Evolutionary conservation across 1,140 invertebrate genomes (phyloP), one percentile per base, ranked within the genome.

Genomic region (Periplaneta americana): DNA sequence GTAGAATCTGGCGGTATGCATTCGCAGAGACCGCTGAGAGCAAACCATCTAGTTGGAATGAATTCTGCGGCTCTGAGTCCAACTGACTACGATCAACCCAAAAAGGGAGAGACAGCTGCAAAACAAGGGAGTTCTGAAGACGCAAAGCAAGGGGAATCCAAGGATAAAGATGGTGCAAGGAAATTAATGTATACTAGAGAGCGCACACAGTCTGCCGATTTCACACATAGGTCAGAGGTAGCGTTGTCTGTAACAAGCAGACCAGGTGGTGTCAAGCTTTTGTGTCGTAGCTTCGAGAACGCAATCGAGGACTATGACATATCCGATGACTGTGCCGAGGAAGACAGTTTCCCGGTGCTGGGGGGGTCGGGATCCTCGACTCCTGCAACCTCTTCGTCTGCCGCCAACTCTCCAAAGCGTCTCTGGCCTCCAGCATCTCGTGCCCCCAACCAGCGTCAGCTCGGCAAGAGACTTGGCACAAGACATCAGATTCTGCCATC

Each of bases 321-420:
- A 34, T 80, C 79, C 15, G 74, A 75, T 33, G 74, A 75, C 17
- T 34, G 74, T 74, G 36, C 36, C 37, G 48, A 80, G 34, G 74
- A 75, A 35, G 74, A 75, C 18, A 48, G 74, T 78, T 76, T 77
- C 36, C 75, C 75, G n/a, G 36, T 76, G 86, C 88, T 87, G 86
- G 89, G 87, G 89, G 92, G 89, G 87, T 92, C 87, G 88, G 92
- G 92, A 82, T 92, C 91, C 0, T 93, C 92, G 0, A 93, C 92
- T 3, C 85, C 86, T 6, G 83, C 85, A 28, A 92, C 92, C 0
- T 91, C 91, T 34, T 93, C 92, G 1, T 93, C 92, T 84, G 92
- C 91, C 74, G 90, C 92, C 0, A 93, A 93, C 84, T 93, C 92
- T 2, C 92, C 92, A 0, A 93, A 93, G 87, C 87, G 92, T 37